phyloP scores from a whole-genome alignment of 2,797 vertebrate species.

The Hephaestus fuliginosus region DNA sequence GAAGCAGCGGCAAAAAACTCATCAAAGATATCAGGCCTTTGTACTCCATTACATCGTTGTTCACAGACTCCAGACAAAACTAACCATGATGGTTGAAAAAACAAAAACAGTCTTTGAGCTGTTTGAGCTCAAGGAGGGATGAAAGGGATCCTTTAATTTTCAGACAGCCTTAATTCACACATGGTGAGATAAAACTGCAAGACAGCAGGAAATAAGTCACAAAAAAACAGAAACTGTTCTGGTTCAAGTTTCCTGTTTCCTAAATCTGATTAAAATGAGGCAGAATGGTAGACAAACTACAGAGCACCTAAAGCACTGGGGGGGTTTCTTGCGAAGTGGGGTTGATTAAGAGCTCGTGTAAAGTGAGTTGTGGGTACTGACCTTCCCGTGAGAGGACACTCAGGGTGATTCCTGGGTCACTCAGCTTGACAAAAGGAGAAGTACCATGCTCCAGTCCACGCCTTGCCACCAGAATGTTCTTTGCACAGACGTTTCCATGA shows the following conservation, averaged over 20 bases:
- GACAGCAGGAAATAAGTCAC: constrained; percentile 65
- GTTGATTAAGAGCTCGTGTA: background rate
- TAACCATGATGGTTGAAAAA: background rate
- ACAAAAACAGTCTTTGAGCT: background rate
- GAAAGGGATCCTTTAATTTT: background rate
- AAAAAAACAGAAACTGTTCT: constrained; percentile 58
- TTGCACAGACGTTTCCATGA: constrained; percentile 95
- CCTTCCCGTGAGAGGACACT: constrained; percentile 91
- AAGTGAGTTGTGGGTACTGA: constrained; percentile 58
- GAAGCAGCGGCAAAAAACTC: background rate
- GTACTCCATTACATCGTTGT: background rate
- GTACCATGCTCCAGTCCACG: constrained; percentile 87
- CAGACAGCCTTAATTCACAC: background rate
- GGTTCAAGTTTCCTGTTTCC: constrained; percentile 67
- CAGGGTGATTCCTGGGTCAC: constrained; percentile 92
- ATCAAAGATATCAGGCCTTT: background rate
- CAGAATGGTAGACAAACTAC: constrained; percentile 3
- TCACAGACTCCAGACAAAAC: background rate
- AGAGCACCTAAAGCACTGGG: background rate
- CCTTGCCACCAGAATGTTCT: constrained; percentile 92
- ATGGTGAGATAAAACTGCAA: constrained; percentile 40
- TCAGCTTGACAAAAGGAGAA: constrained; percentile 93
- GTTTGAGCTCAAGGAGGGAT: background rate
- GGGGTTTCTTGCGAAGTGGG: background rate
- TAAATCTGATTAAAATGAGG: constrained; percentile 57